A percentile compares a stretch with the other conserved stretches of the same genome.
Evolutionary conservation across 2,888 invertebrate genomes (phyloP).

Genomic region (Eilema griseolum): DNA sequence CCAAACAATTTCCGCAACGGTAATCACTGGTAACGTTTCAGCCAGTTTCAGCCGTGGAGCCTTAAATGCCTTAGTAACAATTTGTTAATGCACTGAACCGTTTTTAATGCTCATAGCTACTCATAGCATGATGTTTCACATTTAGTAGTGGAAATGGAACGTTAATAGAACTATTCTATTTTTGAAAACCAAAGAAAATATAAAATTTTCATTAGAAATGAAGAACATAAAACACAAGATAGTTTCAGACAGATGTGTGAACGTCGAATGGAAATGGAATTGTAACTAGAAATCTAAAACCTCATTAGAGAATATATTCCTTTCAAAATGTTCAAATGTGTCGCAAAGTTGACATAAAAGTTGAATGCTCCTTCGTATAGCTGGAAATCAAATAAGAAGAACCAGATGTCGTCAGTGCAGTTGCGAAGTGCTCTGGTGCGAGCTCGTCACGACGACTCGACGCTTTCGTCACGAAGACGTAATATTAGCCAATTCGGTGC

Average conservation of each 20-base stretch:
- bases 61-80: slow-evolving; percentile 27
- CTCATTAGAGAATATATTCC: slow-evolving; percentile 61
- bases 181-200: neutral
- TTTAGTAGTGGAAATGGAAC: neutral
- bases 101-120: neutral
- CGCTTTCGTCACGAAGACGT: slow-evolving; percentile 66
- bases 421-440: slow-evolving; percentile 67
- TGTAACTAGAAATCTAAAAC: slow-evolving; percentile 56
- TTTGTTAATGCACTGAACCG: slow-evolving; percentile 18
- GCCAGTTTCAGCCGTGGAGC: slow-evolving; percentile 21
- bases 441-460: slow-evolving; percentile 57
- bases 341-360: slow-evolving; percentile 67
- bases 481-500: slow-evolving; percentile 64
- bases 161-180: neutral
- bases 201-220: neutral
- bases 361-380: slow-evolving; percentile 67
- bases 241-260: neutral
- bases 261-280: slow-evolving; percentile 43
- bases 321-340: slow-evolving; percentile 56
- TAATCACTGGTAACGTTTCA: slow-evolving; percentile 28
- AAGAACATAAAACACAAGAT: slow-evolving; percentile 7
- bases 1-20: slow-evolving; percentile 51
- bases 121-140: neutral
- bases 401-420: slow-evolving; percentile 77
- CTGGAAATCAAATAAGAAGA: slow-evolving; percentile 80